Base-by-base conservation (phyloP, 2,113 vertebrate genomes). In the Haliaeetus leucogaster region DNA sequence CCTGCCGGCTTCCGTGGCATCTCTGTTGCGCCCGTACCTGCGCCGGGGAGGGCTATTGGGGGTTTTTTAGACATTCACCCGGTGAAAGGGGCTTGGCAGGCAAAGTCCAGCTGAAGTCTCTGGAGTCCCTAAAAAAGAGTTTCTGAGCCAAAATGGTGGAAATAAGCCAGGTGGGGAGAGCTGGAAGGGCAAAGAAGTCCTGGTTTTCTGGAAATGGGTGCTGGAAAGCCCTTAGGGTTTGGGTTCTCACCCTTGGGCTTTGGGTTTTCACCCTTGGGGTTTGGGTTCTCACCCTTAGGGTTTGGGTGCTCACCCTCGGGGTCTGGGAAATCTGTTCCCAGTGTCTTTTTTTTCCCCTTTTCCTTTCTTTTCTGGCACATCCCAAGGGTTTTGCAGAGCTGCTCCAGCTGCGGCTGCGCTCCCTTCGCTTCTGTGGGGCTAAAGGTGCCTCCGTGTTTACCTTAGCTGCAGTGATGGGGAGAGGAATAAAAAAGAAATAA, bases 401-500 rank as follows among this genome's bases (percentile, higher is more conserved):
- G 47, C 34, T 95, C 2, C 53, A 48, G 59, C 76, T 11, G 0
- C 0, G 2, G 76, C 71, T 89, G 34, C 5, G 1, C 63, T 95
- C 50, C 36, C 47, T 5, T 73, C 0, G 1, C 84, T 86, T 74
- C 3, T 0, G 27, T 30, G 0, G 63, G 82, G 92, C 92, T 77
- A 92, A 95, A 96, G 94, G 96, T 97, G 72, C 89, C 86, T 97
- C 3, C 0, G 50, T 93, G 93, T 94, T 97, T 94, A 95, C 96
- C 94, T 94, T 87, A 82, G 96, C 40, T 1, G 80, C 6, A 2
- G 93, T 11, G 73, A 70, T 68, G 90, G 86, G 72, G 48, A 82
- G 73, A 82, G 94, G 87, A 91, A 87, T 87, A 83, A 92, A 94
- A 94, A 79, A 94, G 94, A 93, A 96, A 95, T 94, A 91, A 94